These are phyloP conservation scores for Dryobates pubescens DNA, from an alignment of 2,797 vertebrate species.

Conservation along the genomic window DNA sequence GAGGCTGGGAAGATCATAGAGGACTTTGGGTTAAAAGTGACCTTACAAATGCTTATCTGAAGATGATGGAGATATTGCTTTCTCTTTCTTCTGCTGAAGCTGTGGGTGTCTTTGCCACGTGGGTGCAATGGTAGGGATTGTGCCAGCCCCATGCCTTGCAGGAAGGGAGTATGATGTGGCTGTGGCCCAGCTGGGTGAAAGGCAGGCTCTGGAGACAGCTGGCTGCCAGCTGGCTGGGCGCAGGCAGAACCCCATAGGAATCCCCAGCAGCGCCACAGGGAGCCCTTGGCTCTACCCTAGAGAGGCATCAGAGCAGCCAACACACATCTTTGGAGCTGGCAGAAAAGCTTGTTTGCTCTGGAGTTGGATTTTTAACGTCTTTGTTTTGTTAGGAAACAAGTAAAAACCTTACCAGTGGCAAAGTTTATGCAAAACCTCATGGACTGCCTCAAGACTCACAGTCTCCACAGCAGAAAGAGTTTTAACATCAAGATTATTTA, in stretches of 20 bases:
- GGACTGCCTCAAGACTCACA: neutral
- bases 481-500: neutral
- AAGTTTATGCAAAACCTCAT: neutral
- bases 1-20: no score
- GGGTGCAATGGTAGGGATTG: neutral
- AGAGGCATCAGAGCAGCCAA: neutral
- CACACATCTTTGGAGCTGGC: neutral
- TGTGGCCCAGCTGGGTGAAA: neutral
- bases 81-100: neutral
- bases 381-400: conserved; percentile 19
- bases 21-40: no score
- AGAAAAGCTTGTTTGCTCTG: conserved; percentile 17
- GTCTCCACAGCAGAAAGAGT: neutral
- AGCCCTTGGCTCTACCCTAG: neutral
- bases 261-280: neutral
- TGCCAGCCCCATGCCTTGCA: neutral
- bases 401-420: neutral
- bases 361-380: neutral
- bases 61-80: neutral
- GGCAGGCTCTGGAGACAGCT: neutral
- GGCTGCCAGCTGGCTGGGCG: neutral
- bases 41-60: neutral
- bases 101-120: neutral
- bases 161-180: neutral
- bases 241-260: neutral